Conservation (phyloP, 2,888 invertebrate genomes). For the Acronicta psi region DNA sequence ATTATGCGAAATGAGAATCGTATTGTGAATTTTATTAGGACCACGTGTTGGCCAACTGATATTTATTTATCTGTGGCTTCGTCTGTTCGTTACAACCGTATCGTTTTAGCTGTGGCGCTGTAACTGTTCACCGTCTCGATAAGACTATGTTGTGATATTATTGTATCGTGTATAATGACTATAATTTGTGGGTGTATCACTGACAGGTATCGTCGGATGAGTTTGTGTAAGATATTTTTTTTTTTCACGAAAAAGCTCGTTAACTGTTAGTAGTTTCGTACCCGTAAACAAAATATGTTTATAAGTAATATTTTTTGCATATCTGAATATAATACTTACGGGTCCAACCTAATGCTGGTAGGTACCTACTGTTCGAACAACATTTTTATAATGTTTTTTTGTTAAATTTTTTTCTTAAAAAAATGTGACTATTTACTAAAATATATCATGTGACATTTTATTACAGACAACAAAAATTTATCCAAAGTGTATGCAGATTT, state of each 20-base stretch:
- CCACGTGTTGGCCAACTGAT: background rate
- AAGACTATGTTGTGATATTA: background rate
- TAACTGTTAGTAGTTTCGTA: too few relatives aligned
- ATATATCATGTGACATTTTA: too few relatives aligned
- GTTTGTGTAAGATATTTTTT: conserved; percentile 54
- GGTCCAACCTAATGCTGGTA: too few relatives aligned
- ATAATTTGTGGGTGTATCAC: conserved; percentile 63
- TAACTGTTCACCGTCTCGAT: background rate
- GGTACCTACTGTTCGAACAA: too few relatives aligned
- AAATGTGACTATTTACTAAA: too few relatives aligned
- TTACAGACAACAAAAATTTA: too few relatives aligned
- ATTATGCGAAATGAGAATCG: background rate
- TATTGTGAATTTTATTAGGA: background rate
- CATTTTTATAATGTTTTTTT: too few relatives aligned
- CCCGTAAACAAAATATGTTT: too few relatives aligned
- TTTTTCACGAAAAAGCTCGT: background rate
- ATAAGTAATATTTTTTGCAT: too few relatives aligned
- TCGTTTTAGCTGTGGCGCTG: conserved; percentile 11
- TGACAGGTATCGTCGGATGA: conserved; percentile 51
- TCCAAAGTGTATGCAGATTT: too few relatives aligned
- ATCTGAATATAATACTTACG: too few relatives aligned
- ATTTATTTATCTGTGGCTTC: conserved; percentile 15
- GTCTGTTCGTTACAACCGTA: conserved; percentile 2
- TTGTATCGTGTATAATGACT: conserved; percentile 35
- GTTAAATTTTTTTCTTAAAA: too few relatives aligned